Evolutionary conservation across 2,797 vertebrate genomes (phyloP).

Genomic region (Cercopithecus mitis): DNA sequence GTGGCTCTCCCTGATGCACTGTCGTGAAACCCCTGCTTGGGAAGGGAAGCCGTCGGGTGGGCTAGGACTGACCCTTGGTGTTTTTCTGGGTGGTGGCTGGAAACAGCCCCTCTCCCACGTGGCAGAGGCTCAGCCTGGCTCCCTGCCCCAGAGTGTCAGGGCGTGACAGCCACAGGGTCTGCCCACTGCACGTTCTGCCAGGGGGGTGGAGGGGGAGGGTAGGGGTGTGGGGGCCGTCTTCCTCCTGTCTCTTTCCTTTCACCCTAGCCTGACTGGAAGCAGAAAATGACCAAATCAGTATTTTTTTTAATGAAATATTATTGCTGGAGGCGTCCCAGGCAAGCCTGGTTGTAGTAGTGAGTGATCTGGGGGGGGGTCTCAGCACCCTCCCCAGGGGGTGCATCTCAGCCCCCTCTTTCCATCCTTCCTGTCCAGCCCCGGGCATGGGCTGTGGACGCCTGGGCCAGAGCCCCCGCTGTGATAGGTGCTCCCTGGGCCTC

Average conservation of each 20-base stretch:
- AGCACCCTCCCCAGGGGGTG: neutral
- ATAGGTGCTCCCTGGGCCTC: slow-evolving; percentile 55
- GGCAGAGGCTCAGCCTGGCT: neutral
- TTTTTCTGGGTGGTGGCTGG: neutral
- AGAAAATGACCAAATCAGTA: slow-evolving; percentile 85
- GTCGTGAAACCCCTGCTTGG: neutral
- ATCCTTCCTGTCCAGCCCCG: neutral
- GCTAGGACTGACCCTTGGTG: neutral
- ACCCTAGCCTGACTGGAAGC: slow-evolving; percentile 78
- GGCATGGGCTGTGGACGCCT: neutral
- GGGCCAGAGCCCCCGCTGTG: neutral
- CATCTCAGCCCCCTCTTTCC: neutral
- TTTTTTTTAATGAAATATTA: slow-evolving; percentile 75
- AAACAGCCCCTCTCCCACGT: neutral
- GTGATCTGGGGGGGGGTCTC: slow-evolving; percentile 44
- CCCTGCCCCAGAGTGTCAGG: neutral
- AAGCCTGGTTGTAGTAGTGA: slow-evolving; percentile 70
- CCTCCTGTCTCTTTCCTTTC: neutral
- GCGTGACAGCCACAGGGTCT: neutral
- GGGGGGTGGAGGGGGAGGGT: too few species aligned
- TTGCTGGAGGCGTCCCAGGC: slow-evolving; percentile 74
- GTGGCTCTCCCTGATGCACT: neutral
- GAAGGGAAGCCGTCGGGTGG: neutral
- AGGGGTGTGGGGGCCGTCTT: too few species aligned
- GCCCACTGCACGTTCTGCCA: neutral